Percentiles rank a stretch among this genome's conserved stretches.
Evolutionary conservation across 2,888 invertebrate genomes (phyloP).

Genomic region (Acanthosoma haemorrhoidale): DNA sequence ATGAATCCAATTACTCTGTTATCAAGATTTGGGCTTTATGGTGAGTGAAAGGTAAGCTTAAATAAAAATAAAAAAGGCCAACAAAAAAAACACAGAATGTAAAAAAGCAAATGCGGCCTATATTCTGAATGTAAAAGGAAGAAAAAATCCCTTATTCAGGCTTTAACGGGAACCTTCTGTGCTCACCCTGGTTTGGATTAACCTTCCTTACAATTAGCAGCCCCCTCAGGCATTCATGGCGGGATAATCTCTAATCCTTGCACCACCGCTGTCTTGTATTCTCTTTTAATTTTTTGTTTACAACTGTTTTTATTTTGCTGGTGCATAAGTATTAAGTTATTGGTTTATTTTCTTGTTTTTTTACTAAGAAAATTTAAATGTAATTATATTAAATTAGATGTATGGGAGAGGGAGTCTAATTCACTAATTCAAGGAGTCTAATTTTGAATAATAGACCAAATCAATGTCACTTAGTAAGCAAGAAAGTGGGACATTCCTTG

Average conservation of each 20-base stretch:
- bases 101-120: background rate
- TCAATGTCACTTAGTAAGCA: too few species aligned
- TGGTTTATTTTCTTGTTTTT: background rate
- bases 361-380: background rate
- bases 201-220: background rate
- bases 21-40: background rate
- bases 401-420: too few species aligned
- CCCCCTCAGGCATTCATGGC: background rate
- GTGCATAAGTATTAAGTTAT: background rate
- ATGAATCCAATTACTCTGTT: background rate
- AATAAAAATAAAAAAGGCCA: background rate
- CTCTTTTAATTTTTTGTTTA: background rate
- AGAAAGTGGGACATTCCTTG: too few species aligned
- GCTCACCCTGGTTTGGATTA: background rate
- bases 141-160: conserved; percentile 14
- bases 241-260: background rate
- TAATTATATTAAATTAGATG: too few species aligned
- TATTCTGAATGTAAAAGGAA: conserved; percentile 10
- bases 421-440: too few species aligned
- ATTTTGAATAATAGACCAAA: too few species aligned
- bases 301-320: too few species aligned
- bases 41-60: background rate
- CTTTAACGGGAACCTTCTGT: background rate
- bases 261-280: background rate
- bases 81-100: background rate